Base-by-base conservation (phyloP, 2,888 invertebrate species). In the Cartodere bifasciata region DNA sequence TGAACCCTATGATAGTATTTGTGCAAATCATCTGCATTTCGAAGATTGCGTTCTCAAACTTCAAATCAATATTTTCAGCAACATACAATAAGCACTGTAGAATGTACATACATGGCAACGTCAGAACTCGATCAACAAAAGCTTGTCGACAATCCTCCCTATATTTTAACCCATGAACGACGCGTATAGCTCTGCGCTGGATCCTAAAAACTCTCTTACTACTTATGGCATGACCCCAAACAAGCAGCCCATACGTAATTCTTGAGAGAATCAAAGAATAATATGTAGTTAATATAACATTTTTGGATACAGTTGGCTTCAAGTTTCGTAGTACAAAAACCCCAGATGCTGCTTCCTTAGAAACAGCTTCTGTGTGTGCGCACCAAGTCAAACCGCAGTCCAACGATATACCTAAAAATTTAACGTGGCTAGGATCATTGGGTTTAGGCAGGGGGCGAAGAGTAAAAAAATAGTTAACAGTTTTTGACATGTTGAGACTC, bases 181-280 rank as follows among this genome's bases (percentile, higher is more conserved):
- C 15, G 4, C 16, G 12, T 4, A 29, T 23, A 15, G 23, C 23
- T 11, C 23, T 29, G 4, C 23, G 15, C 23, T 29, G 7, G 4
- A 29, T 12, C n/a, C 23, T n/a, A 14, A 29, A 23, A 7, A 29
- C 16, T n/a, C 23, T 23, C 6, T 28, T 28, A 3, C 13, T 14
- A 20, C 17, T 16, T 12, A 12, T 12, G n/a, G 16, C 27, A 16
- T 27, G 10, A 10, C 27, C 11, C 28, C 11, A 26, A 26, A 11
- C 14, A 5, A 26, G 10, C 2, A 26, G n/a, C 2, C 9, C 14
- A 14, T 14, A 26, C 4, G 14, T 10, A 6, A 3, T 13, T 9
- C 6, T 13, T 2, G 20, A 20, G 13, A n/a, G 13, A 11, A 28
- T 5, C 13, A 24, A 24, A 13, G 24, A 13, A 11, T 27, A 13